These are phyloP conservation scores for Aphidius gifuensis DNA, from an alignment of 1,140 invertebrate species.

Conservation along the genomic window DNA sequence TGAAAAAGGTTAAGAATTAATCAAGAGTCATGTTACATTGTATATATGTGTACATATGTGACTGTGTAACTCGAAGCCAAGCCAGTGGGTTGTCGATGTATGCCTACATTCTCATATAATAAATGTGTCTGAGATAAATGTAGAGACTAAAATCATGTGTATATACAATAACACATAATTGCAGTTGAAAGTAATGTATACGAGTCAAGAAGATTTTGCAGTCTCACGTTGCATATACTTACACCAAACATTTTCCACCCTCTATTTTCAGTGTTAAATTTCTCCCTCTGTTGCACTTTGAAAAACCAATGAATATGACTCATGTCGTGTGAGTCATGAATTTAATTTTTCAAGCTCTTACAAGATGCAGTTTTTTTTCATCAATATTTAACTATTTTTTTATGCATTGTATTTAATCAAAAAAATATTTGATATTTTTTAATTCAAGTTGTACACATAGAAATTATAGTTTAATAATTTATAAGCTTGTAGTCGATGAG, in stretches of 20 bases:
- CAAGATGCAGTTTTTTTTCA: too few species aligned
- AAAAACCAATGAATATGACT: not conserved
- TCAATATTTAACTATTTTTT: too few species aligned
- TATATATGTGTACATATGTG: conserved; percentile 21
- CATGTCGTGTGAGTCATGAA: not conserved
- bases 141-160: conserved; percentile 17
- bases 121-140: conserved; percentile 34
- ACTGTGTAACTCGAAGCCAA: conserved; percentile 20
- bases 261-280: conserved; percentile 14
- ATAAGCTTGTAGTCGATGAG: too few species aligned
- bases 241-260: conserved; percentile 20
- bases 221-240: conserved; percentile 22
- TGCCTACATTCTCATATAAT: conserved; percentile 34
- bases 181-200: conserved; percentile 1
- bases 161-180: not conserved
- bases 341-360: too few species aligned
- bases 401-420: too few species aligned
- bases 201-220: conserved; percentile 15
- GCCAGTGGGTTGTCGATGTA: conserved; percentile 22
- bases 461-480: too few species aligned
- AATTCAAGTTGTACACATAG: too few species aligned
- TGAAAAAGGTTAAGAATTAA: conserved; percentile 12
- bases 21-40: conserved; percentile 14
- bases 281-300: conserved; percentile 9
- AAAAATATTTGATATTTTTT: too few species aligned